Conservation (phyloP, 2,113 vertebrate genomes). For the Chauna torquata region DNA sequence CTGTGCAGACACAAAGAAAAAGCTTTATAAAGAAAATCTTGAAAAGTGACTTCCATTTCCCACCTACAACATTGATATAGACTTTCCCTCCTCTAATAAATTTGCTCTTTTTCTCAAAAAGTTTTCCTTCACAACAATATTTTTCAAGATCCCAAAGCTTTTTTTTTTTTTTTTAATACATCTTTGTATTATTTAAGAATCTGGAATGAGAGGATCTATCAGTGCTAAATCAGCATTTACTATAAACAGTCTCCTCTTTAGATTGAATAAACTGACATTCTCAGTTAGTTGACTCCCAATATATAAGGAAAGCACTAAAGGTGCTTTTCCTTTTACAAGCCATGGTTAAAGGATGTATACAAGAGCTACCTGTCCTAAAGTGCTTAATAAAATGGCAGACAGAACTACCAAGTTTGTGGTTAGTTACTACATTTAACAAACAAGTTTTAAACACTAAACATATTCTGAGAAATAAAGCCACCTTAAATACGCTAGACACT, state of each 20-base stretch:
- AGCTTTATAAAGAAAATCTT: neutral
- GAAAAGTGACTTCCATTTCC: neutral
- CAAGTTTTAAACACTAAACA: neutral
- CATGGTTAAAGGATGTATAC: neutral
- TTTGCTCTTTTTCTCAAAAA: neutral
- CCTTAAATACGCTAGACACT: neutral
- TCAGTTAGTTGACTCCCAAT: neutral
- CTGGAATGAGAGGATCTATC: neutral
- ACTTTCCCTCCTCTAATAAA: neutral
- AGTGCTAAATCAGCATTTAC: neutral
- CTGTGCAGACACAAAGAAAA: neutral
- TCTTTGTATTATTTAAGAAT: neutral
- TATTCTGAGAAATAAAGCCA: neutral
- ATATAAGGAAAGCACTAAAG: neutral
- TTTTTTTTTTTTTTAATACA: no score
- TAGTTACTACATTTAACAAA: neutral
- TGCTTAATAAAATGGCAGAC: neutral
- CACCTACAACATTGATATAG: neutral
- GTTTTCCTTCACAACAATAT: fast-evolving
- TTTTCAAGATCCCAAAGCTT: neutral
- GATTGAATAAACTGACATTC: neutral
- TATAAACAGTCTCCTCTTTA: neutral
- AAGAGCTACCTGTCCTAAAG: neutral
- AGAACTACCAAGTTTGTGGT: neutral
- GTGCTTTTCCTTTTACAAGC: neutral